Conservation (phyloP, 1,140 invertebrate genomes). For the Melitaea cinxia region DNA sequence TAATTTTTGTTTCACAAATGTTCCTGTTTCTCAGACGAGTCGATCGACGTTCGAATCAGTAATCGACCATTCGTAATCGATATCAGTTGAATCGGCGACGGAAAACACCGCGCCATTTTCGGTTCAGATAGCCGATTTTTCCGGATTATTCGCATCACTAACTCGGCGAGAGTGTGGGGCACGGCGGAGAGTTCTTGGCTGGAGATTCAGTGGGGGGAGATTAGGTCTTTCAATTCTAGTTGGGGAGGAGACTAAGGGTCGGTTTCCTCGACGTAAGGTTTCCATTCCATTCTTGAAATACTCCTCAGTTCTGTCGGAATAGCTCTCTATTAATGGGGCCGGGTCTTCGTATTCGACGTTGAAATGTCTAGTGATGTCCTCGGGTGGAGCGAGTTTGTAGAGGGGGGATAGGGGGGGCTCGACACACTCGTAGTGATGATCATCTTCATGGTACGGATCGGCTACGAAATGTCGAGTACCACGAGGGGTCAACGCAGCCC, state of each 20-base stretch:
- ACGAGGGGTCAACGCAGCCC: slow-evolving; percentile 91
- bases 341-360: slow-evolving; percentile 89
- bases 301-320: slow-evolving; percentile 78
- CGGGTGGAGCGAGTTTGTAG: slow-evolving; percentile 75
- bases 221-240: slow-evolving; percentile 91
- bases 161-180: slow-evolving; percentile 83
- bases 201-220: slow-evolving; percentile 87
- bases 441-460: slow-evolving; percentile 82
- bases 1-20: slow-evolving; percentile 10
- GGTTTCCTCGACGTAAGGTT: slow-evolving; percentile 76
- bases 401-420: slow-evolving; percentile 83
- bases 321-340: slow-evolving; percentile 87
- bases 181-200: slow-evolving; percentile 83
- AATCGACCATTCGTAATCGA: slow-evolving; percentile 70
- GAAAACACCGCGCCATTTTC: slow-evolving; percentile 78
- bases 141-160: slow-evolving; percentile 83
- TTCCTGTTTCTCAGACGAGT: slow-evolving; percentile 61
- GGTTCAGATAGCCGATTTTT: slow-evolving; percentile 78
- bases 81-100: slow-evolving; percentile 74
- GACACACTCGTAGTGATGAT: slow-evolving; percentile 89
- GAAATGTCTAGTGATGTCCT: slow-evolving; percentile 85
- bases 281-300: slow-evolving; percentile 75
- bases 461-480: slow-evolving; percentile 88
- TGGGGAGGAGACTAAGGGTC: slow-evolving; percentile 87
- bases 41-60: slow-evolving; percentile 67